Evolutionary conservation across 2,888 invertebrate species (phyloP).

Genomic region (Monochamus alternatus): DNA sequence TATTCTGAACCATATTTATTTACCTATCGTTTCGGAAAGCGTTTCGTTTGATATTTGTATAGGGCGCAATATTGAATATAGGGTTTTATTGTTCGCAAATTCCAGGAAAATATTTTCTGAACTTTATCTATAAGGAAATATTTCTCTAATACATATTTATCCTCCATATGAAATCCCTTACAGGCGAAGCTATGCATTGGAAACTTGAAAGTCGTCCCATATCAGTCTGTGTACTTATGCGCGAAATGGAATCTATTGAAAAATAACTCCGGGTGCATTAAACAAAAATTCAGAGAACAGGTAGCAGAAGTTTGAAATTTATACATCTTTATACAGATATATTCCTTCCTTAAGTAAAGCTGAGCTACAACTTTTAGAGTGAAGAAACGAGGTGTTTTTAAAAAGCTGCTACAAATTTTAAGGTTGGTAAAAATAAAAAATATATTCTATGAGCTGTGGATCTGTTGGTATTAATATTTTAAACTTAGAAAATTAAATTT

Average conservation of each 20-base stretch:
- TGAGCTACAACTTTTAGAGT: too few relatives aligned
- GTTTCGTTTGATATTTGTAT: background rate
- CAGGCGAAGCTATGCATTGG: slow-evolving; percentile 20
- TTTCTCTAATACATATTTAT: slow-evolving; percentile 23
- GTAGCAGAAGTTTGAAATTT: background rate
- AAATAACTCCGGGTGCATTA: slow-evolving; percentile 14
- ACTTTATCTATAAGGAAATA: slow-evolving; percentile 19
- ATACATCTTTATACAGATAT: background rate
- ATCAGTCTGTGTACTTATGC: slow-evolving; percentile 15
- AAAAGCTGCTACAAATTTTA: too few relatives aligned
- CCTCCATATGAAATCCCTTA: slow-evolving; percentile 2
- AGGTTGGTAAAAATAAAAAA: too few relatives aligned
- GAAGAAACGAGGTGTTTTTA: too few relatives aligned
- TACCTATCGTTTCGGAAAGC: background rate
- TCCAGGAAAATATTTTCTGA: background rate
- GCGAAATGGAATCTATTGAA: slow-evolving; percentile 5
- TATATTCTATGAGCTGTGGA: too few relatives aligned
- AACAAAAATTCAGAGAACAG: slow-evolving; percentile 4
- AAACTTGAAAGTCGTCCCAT: slow-evolving; percentile 17
- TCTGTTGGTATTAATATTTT: too few relatives aligned
- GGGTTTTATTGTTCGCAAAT: slow-evolving; percentile 10
- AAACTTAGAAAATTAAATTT: too few relatives aligned
- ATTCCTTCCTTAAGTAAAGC: background rate
- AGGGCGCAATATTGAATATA: background rate
- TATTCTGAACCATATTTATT: background rate